phyloP scores from a whole-genome alignment of 1,140 invertebrate genomes.

The Homarus americanus region DNA sequence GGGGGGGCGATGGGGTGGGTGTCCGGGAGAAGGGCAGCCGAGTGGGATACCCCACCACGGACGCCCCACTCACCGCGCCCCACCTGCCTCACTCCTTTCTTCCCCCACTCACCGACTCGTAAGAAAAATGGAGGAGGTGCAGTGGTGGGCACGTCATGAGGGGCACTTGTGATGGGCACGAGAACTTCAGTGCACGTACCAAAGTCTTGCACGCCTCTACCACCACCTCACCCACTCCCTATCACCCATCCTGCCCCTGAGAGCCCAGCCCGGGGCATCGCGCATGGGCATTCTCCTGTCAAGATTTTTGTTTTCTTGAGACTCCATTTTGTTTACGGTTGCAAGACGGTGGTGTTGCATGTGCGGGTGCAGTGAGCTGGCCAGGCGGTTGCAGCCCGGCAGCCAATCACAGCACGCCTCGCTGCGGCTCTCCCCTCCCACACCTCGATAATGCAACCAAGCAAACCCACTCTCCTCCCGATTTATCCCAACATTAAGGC shows the following conservation, averaged over 20 bases:
- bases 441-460: slow-evolving; percentile 5
- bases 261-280: neutral
- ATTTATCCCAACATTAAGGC: no score
- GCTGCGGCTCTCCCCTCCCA: neutral
- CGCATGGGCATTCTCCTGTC: slow-evolving; percentile 16
- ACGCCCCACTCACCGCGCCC: neutral
- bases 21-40: slow-evolving; percentile 17
- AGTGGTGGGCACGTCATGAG: slow-evolving; percentile 29
- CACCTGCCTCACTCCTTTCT: neutral
- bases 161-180: slow-evolving; percentile 17
- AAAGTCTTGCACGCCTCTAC: no score
- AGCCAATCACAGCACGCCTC: slow-evolving; percentile 26
- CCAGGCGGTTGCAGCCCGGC: slow-evolving; percentile 11
- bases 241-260: neutral
- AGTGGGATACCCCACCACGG: slow-evolving; percentile 23
- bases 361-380: slow-evolving; percentile 32
- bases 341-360: slow-evolving; percentile 41
- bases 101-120: slow-evolving; percentile 25
- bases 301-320: slow-evolving; percentile 36
- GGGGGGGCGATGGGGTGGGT: neutral
- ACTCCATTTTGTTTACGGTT: slow-evolving; percentile 42
- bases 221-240: no score
- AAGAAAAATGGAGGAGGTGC: slow-evolving; percentile 36
- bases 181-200: no score
- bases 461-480: neutral